phyloP scores from a whole-genome alignment of 2,797 vertebrate genomes.

The Platalea minor region DNA sequence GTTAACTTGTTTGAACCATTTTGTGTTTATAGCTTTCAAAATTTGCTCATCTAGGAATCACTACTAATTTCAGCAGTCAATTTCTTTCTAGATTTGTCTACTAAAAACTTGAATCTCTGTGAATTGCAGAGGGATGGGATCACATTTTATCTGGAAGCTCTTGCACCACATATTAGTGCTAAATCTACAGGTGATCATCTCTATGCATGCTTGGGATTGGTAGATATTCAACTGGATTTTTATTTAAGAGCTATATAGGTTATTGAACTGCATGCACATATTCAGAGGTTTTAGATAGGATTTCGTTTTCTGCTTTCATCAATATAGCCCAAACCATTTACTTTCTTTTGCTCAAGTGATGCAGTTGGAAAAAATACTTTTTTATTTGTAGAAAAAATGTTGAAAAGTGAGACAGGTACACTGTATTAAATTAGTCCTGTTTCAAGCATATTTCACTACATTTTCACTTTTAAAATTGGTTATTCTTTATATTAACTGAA shows the following conservation, averaged over 20 bases:
- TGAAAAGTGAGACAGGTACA: not conserved
- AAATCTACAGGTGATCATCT: not conserved
- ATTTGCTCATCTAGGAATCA: not conserved
- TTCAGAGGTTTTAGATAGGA: not conserved
- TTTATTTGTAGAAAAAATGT: not conserved
- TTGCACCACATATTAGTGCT: not conserved
- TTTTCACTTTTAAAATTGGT: not conserved
- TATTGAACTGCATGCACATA: not conserved
- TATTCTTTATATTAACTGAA: not conserved
- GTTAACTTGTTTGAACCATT: not conserved
- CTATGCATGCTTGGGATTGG: not conserved
- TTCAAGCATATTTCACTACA: not conserved
- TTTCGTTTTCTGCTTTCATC: not conserved
- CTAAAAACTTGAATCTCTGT: not conserved
- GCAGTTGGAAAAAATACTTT: not conserved
- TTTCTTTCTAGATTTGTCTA: not conserved
- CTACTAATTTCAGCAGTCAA: not conserved
- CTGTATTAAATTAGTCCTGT: not conserved
- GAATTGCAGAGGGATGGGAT: not conserved
- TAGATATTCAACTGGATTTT: not conserved
- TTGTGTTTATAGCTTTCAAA: not conserved
- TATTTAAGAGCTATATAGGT: not conserved
- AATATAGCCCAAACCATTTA: not conserved
- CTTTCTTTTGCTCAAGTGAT: not conserved
- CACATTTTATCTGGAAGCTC: not conserved